Evolutionary conservation across 2,888 invertebrate species (phyloP).

Genomic region (Volucella bombylans): DNA sequence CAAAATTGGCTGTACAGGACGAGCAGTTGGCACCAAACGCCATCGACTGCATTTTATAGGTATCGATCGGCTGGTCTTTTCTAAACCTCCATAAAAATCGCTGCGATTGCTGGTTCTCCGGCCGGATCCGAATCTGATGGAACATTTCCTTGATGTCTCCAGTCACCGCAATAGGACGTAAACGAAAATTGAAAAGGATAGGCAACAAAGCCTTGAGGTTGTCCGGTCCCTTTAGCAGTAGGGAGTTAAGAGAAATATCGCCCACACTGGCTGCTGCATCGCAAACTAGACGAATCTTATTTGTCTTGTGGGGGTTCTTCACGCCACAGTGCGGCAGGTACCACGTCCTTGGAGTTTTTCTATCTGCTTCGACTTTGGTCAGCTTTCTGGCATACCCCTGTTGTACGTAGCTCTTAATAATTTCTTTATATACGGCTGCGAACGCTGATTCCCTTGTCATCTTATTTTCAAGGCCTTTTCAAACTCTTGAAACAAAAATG

Average conservation of each 20-base stretch:
- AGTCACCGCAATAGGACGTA: too few relatives aligned
- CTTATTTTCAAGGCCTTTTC: conserved; percentile 32
- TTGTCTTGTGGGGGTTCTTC: conserved; percentile 39
- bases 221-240: conserved; percentile 12
- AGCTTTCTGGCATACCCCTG: neutral
- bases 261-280: conserved; percentile 35
- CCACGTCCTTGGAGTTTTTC: conserved; percentile 26
- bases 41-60: conserved; percentile 26
- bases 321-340: conserved; percentile 45
- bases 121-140: conserved; percentile 12
- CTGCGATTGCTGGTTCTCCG: neutral
- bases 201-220: conserved; percentile 76
- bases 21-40: conserved; percentile 71
- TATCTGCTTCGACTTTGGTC: conserved; percentile 29
- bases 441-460: neutral
- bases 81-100: too few relatives aligned
- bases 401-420: conserved; percentile 4
- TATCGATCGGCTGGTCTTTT: too few relatives aligned
- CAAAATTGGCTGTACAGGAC: neutral
- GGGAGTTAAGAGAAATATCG: conserved; percentile 24
- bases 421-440: neutral
- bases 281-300: conserved; percentile 20
- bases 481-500: neutral
- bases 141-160: too few relatives aligned
- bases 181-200: too few relatives aligned